Evolutionary conservation across 2,888 invertebrate genomes (phyloP).

Genomic region (Eupeodes luniger): DNA sequence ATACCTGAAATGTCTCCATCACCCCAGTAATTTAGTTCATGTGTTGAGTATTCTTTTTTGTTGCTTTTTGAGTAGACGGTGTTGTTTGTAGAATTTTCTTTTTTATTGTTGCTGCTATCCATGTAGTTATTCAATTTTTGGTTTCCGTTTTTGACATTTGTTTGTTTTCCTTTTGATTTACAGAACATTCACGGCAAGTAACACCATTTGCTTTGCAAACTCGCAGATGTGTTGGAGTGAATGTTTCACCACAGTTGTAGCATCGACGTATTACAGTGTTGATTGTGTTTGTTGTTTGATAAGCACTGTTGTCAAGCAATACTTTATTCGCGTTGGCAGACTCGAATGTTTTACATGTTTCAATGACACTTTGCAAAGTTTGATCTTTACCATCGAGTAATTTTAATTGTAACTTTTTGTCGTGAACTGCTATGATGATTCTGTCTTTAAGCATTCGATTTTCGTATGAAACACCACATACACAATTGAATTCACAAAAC

Average conservation of each 20-base stretch:
- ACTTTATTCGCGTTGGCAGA: conserved; percentile 44
- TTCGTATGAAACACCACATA: conserved; percentile 49
- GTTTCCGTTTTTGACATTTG: background rate
- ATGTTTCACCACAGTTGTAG: conserved; percentile 52
- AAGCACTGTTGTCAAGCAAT: conserved; percentile 13
- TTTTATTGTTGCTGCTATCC: background rate
- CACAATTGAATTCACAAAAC: conserved; percentile 48
- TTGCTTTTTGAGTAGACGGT: too few species aligned
- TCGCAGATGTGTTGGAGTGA: conserved; percentile 9
- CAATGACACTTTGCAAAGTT: conserved; percentile 53
- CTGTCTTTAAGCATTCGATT: conserved; percentile 70
- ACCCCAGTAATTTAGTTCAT: too few species aligned
- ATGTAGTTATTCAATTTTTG: background rate
- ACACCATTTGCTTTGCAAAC: conserved; percentile 42
- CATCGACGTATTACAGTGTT: conserved; percentile 9
- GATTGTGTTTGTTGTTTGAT: too few species aligned
- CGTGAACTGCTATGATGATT: conserved; percentile 59
- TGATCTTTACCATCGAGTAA: conserved; percentile 62
- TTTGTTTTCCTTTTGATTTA: background rate
- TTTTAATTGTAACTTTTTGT: conserved; percentile 64
- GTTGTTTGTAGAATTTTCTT: too few species aligned
- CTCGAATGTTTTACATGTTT: conserved; percentile 53
- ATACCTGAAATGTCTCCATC: too few species aligned
- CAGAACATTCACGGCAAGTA: conserved; percentile 24
- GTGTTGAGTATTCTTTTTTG: background rate